Base-by-base conservation (phyloP, 2,797 vertebrate species). In the Bufotes viridis region DNA sequence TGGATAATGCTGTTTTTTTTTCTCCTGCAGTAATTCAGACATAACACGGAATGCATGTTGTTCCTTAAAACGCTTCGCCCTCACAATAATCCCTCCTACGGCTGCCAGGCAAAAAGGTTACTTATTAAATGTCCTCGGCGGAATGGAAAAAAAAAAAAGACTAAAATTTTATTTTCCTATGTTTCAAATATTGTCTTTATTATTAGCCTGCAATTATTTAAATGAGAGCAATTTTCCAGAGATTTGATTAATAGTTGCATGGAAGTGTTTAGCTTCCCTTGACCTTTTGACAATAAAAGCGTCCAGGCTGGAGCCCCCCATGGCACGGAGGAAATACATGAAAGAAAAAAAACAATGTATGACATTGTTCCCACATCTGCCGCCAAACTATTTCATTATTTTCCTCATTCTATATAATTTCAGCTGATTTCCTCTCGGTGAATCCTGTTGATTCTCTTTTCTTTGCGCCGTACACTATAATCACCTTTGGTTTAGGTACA, bases 401-500 rank as follows among this genome's bases (percentile, higher is more conserved):
- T 87, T 65, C 6, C 81, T 84, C 88, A 80, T 84, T 83, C 88
- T 87, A 61, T 89, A 87, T 89, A 89, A 89, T 89, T 89, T 89
- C 82, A 74, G 55, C 81, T 87, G 80, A 89, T 89, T 89, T 89
- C 81, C 88, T 87, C 88, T 87, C 29, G 85, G 85, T 89, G 88
- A 87, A 89, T 89, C 88, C 88, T 87, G 88, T 89, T 89, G 88
- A 89, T 89, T 89, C 67, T 79, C 65, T 84, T 89, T 89, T 89
- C 85, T 89, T 87, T 29, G 67, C n/a, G 65, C 75, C 51, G n/a
- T 74, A 84, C 85, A 72, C 88, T 87, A 81, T 87, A 89, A 89
- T 89, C 85, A 89, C 85, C 82, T 89, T 89, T 89, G 85, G 85
- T 89, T 87, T 89, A 89, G 88, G 88, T 89, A 87, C 88, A 89